Evolutionary conservation across 2,888 invertebrate genomes (phyloP), one percentile per base, ranked within the genome.

Genomic region (Stenchaetothrips biformis): DNA sequence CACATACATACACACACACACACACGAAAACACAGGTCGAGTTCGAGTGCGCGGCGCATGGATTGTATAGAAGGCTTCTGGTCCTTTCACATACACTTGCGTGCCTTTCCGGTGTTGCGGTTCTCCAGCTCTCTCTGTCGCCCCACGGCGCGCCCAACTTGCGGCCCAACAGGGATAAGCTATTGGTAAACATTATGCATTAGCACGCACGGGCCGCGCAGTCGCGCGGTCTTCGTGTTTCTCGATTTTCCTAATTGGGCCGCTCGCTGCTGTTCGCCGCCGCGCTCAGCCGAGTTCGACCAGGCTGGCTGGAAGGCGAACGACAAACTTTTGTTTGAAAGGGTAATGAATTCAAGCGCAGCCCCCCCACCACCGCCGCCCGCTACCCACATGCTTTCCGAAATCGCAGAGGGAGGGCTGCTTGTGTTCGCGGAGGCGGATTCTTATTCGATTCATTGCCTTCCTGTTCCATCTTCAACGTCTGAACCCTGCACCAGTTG

Each of bases 121-220:
- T 59, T 11, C 6, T 8, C 18, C 2, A 21, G 21, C 67, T 74
- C 67, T 21, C 67, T 74, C 25, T 21, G 25, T 11, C 67, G 0
- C 25, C 67, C 21, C 67, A 74, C 67, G 67, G 11, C 11, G 59
- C 7, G 67, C 67, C n/a, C 67, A 74, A 74, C 67, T 74, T 74
- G 37, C 37, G 67, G 67, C 25, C 21, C 21, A 37, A 59, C 18
- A 59, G 59, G 21, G 21, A 21, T 74, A 74, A 74, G 67, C 67
- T 74, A 74, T 74, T 74, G 67, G 67, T 74, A 74, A 74, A 74
- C 67, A 74, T 74, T 74, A 74, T 74, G 67, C 67, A 74, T 74
- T 74, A 74, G 67, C 67, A 74, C 67, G 67, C 67, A 74, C 67
- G 67, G 67, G 25, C 67, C 25, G 21, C 67, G 7, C 11, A 21